Evolutionary conservation across 1,140 invertebrate genomes (phyloP).

Genomic region (Chrysopa pallens): DNA sequence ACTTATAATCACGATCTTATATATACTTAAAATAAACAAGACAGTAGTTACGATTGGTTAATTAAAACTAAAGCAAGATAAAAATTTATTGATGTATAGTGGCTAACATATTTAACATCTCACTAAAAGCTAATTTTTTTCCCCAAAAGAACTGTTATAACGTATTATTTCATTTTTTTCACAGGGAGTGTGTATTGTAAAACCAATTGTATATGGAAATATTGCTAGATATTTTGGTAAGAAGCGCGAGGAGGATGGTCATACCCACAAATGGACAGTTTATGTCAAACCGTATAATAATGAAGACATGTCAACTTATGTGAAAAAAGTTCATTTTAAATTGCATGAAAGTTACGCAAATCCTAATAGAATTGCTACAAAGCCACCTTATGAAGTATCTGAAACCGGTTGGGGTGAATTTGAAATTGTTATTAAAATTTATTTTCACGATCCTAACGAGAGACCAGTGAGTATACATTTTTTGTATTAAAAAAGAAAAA

Average conservation of each 20-base stretch:
- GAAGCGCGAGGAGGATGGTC: slow-evolving; percentile 95
- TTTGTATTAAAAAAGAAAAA: background rate
- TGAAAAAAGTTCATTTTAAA: slow-evolving; percentile 96
- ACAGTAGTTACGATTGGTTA: no score
- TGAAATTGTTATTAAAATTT: slow-evolving; percentile 96
- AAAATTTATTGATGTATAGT: background rate
- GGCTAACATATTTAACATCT: no score
- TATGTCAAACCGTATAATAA: slow-evolving; percentile 90
- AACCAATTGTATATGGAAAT: slow-evolving; percentile 96
- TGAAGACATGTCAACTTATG: slow-evolving; percentile 86
- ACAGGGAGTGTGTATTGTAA: slow-evolving; percentile 78
- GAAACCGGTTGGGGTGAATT: slow-evolving; percentile 99
- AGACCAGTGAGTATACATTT: slow-evolving; percentile 51
- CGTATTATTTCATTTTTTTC: slow-evolving; percentile 13
- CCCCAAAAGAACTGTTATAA: no score
- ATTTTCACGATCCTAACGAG: slow-evolving; percentile 94
- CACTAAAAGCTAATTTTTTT: no score
- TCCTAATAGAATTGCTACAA: slow-evolving; percentile 77
- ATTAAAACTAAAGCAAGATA: no score
- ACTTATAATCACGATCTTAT: no score
- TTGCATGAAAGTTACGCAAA: slow-evolving; percentile 95
- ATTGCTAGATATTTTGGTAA: slow-evolving; percentile 89
- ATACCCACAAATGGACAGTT: slow-evolving; percentile 98
- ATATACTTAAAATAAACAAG: no score
- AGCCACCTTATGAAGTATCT: slow-evolving; percentile 92